Base-by-base conservation (phyloP, 1,140 invertebrate species). In the Cherax quadricarinatus region DNA sequence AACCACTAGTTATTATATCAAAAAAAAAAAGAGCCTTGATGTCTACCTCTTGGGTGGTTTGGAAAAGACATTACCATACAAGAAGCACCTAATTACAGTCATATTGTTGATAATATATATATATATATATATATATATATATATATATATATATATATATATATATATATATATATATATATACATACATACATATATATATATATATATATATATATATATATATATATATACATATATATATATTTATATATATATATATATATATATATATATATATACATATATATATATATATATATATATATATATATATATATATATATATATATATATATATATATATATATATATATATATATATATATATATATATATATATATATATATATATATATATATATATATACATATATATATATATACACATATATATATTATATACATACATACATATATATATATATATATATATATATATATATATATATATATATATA, bases 231-330 rank as follows among this genome's bases (percentile, higher is more conserved):
- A 78, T 78, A 78, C n/a, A 78, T 78, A 78, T 78, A 78, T 78
- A 78, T 78, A 78, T 78, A 78, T 78, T 10, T 78, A 78, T 78
- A 83, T 83, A 83, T 83, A 83, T 83, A 83, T 83, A 83, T 83
- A 83, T 83, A 83, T 83, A 51, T 83, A 83, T 83, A 83, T 83
- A 83, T 83, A 83, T 83, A 83, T 83, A 51, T 83, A 83, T 83
- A 83, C 53, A 83, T 83, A 49, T 83, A 51, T 83, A 83, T 83
- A 83, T 83, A 83, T 83, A 83, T 49, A 51, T 83, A 83, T 83
- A 83, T 86, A 86, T 41, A 41, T 66, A 24, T 66, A 14, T 86
- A 41, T 48, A 41, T 70, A 70, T 66, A 86, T 14, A 66, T 86
- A 4, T 73, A 48, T 86, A 12, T 70, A 16, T 70, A 3, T 66